Evolutionary conservation across 1,140 invertebrate species (phyloP), one percentile per base, ranked within the genome.

Genomic region (Myzus persicae): DNA sequence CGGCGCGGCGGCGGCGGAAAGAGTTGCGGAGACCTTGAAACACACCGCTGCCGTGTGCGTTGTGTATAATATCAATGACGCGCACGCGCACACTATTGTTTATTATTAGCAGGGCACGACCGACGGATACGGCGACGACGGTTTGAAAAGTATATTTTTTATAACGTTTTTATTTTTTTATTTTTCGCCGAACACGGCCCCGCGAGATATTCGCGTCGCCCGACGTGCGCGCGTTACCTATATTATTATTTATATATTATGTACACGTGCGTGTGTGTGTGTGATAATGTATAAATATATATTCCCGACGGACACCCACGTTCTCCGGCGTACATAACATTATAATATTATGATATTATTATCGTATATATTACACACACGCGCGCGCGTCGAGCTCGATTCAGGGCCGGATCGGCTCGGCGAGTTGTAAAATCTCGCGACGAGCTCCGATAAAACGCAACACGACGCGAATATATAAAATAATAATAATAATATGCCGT

Each of bases 31-130:
- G 87, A 89, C 87, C 87, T 89, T 89, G 87, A 54, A 54, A 46
- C 40, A n/a, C 85, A n/a, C 85, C 87, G 87, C 85, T 44, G 85
- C 85, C 46, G 85, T 46, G 84, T 87, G 84, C 46, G 84, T 22
- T 14, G 84, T 85, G 42, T 85, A 44, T 85, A 46, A 44, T 87
- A 88, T 88, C 87, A 88, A 48, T 88, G 87, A 89, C 87, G 87
- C n/a, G 46, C 85, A 48, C 46, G 48, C 31, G 31, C 42, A 44
- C 38, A 11, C 44, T 88, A 88, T 88, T 89, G 87, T 89, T 89
- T 89, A 89, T 89, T 89, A 89, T 89, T 89, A 89, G 87, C 87
- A 54, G 87, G 87, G 46, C 87, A 51, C 87, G 87, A 88, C 46
- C 44, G 44, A 31, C 42, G 20, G 84, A 31, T 5, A 44, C 84